These are phyloP conservation scores for Lagria hirta DNA, from an alignment of 2,888 invertebrate genomes.

Conservation along the genomic window DNA sequence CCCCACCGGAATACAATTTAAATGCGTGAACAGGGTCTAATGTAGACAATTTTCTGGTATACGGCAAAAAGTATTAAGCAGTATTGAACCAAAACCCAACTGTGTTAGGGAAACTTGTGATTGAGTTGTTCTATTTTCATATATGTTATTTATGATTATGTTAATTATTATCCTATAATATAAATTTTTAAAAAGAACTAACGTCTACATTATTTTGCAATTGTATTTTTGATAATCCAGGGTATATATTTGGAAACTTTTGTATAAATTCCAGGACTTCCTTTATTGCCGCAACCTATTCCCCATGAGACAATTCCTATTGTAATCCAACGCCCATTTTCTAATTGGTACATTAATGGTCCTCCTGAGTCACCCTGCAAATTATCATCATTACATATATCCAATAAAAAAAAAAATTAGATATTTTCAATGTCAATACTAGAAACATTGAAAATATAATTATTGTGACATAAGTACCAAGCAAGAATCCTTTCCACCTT, in stretches of 20 bases:
- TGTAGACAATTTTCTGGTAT: constrained; percentile 17
- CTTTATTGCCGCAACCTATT: constrained; percentile 73
- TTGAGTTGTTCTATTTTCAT: constrained; percentile 27
- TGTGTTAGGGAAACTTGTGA: constrained; percentile 24
- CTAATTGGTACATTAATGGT: constrained; percentile 72
- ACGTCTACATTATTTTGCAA: constrained; percentile 39
- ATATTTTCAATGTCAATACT: no score
- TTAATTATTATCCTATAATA: constrained; percentile 27
- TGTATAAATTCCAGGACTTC: constrained; percentile 78
- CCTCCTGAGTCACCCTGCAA: constrained; percentile 82
- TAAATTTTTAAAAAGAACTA: constrained; percentile 20
- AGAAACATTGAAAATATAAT: no score
- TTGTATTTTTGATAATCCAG: constrained; percentile 63
- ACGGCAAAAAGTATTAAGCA: constrained; percentile 25
- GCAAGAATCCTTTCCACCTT: constrained; percentile 81
- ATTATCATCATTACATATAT: constrained; percentile 18
- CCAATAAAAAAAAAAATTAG: constrained; percentile 13
- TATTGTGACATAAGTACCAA: constrained; percentile 62
- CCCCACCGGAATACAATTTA: constrained; percentile 37
- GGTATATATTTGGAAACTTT: constrained; percentile 69
- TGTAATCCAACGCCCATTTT: constrained; percentile 74
- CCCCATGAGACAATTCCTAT: constrained; percentile 88
- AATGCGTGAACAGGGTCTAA: constrained; percentile 31
- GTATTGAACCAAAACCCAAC: constrained; percentile 26
- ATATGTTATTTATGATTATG: constrained; percentile 30